Evolutionary conservation across 2,797 vertebrate genomes (phyloP), one percentile per base, ranked within the genome.

Genomic region (Brotula barbata): DNA sequence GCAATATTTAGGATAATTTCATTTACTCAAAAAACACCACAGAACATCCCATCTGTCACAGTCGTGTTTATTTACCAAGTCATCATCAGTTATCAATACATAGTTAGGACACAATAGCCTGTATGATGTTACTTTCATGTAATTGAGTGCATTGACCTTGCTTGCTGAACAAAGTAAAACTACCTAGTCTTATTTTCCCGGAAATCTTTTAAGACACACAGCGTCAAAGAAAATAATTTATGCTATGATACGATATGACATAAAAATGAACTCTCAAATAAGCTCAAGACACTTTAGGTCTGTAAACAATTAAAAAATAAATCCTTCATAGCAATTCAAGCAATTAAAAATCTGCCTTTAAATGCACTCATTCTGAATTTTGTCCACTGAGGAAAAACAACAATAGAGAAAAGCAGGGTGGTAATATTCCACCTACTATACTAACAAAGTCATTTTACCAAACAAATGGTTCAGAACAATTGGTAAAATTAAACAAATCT

Each of bases 301-400:
- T 64, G 64, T 57, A 73, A 81, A 85, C 54, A 64, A 62, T 43
- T 46, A 1, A 65, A 58, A 5, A 25, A 47, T 58, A 56, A 49
- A 62, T 64, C 23, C 21, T 52, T 17, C 7, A 48, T 19, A 55
- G 41, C 15, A 44, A 57, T 52, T 58, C 2, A 60, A 49, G 19
- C 17, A 15, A 68, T 49, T 54, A 2, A 46, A 47, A 36, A 37
- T 49, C 21, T 50, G 50, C 25, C 58, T 40, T 50, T 22, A 51
- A 67, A 64, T 74, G 39, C 22, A 42, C 12, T 41, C 7, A 33
- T 19, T 46, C 41, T 13, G 4, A 44, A 41, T 36, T 3, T 3
- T 11, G 13, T 36, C 34, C 9, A 36, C 34, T 36, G 6, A 33
- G 31, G 4, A 6, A 36, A 46, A 70, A 36, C 14, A 47, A 17